Percentiles rank a stretch among this genome's conserved stretches.
These are phyloP conservation scores for Aythya baeri DNA, from an alignment of 2,113 vertebrate species.

Conservation along the genomic window DNA sequence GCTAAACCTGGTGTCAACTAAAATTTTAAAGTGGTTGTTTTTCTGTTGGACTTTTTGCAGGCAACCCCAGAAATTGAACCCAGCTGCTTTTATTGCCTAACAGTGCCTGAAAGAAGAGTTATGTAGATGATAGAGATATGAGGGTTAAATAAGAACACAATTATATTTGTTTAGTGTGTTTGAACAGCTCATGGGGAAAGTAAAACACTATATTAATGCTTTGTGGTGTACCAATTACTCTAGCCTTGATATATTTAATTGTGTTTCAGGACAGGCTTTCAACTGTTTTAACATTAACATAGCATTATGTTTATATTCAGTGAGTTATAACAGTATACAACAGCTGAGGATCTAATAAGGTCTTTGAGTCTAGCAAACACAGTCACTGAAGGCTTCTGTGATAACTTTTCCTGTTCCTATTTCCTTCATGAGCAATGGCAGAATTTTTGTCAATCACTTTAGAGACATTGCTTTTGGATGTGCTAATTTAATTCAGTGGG, in stretches of 20 bases:
- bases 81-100: background rate
- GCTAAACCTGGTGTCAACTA: slow-evolving; percentile 7
- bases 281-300: background rate
- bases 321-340: background rate
- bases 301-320: slow-evolving; percentile 14
- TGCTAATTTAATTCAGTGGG: slow-evolving; percentile 21
- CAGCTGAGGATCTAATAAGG: background rate
- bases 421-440: background rate
- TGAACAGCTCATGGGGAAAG: background rate
- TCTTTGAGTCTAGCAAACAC: background rate
- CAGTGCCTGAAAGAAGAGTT: background rate
- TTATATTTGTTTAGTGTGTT: background rate
- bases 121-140: background rate
- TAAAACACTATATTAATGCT: background rate
- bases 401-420: background rate
- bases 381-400: background rate
- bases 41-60: background rate
- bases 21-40: background rate
- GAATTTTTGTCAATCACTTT: slow-evolving; percentile 40
- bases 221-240: slow-evolving; percentile 18
- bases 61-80: background rate
- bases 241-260: slow-evolving; percentile 9
- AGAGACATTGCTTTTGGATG: slow-evolving; percentile 1
- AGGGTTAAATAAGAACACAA: slow-evolving; percentile 4
- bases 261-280: background rate